Percentiles rank a stretch among this genome's conserved stretches.
Evolutionary conservation across 2,888 invertebrate genomes (phyloP).

Genomic region (Actias luna): DNA sequence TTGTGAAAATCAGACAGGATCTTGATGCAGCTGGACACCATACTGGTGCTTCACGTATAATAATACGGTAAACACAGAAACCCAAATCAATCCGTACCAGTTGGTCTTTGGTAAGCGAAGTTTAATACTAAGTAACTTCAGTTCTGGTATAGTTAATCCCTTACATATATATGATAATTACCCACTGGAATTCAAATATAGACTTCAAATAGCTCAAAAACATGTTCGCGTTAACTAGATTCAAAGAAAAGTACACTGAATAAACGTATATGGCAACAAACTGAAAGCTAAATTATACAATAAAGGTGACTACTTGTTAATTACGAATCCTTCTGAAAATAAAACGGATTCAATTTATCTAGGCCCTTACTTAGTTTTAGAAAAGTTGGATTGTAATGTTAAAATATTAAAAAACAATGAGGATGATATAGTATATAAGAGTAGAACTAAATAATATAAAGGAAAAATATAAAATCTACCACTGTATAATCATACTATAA

Average conservation of each 20-base stretch:
- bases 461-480: no score
- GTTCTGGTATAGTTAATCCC: constrained; percentile 19
- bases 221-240: no score
- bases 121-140: constrained; percentile 23
- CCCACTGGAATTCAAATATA: constrained; percentile 23
- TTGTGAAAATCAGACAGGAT: constrained; percentile 10
- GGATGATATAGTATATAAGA: constrained; percentile 7
- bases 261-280: no score
- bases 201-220: constrained; percentile 22
- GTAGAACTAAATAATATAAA: no score
- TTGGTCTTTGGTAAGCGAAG: constrained; percentile 27
- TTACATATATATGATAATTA: constrained; percentile 25
- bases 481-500: no score
- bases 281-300: no score
- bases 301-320: no score
- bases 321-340: background rate
- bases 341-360: background rate
- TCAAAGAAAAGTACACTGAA: no score
- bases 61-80: constrained; percentile 25
- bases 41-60: constrained; percentile 29
- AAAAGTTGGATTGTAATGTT: no score
- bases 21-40: constrained; percentile 25
- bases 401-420: background rate
- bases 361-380: no score
- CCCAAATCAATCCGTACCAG: constrained; percentile 27